These are phyloP conservation scores for Pempheris klunzingeri DNA, from an alignment of 2,797 vertebrate species.

Conservation along the genomic window DNA sequence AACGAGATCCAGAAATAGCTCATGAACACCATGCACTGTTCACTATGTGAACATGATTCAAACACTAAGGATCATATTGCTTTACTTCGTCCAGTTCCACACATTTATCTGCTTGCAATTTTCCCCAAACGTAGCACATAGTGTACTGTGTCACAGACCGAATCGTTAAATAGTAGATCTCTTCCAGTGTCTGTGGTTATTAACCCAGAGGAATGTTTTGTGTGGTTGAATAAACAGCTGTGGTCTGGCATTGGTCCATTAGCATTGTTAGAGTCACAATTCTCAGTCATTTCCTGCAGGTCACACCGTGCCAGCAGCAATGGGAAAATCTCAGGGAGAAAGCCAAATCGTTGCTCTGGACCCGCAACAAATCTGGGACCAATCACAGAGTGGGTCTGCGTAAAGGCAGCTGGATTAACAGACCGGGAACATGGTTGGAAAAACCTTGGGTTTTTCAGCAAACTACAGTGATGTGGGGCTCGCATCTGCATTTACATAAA, in stretches of 20 bases:
- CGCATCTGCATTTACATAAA: slow-evolving; percentile 79
- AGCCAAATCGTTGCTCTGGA: slow-evolving; percentile 59
- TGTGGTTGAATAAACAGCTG: slow-evolving; percentile 70
- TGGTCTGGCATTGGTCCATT: slow-evolving; percentile 69
- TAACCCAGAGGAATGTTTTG: slow-evolving; percentile 75
- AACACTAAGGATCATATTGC: slow-evolving; percentile 35
- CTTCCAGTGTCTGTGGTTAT: slow-evolving; percentile 73
- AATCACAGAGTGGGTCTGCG: slow-evolving; percentile 66
- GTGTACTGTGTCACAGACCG: slow-evolving; percentile 64
- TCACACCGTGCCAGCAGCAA: slow-evolving; percentile 66
- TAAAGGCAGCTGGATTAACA: slow-evolving; percentile 72
- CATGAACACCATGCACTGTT: slow-evolving; percentile 5
- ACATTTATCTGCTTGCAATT: slow-evolving; percentile 49
- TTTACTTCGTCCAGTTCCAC: slow-evolving; percentile 46
- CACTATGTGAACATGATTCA: slow-evolving; percentile 38
- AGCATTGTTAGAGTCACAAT: slow-evolving; percentile 79
- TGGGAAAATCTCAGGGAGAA: slow-evolving; percentile 65
- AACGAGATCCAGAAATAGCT: slow-evolving; percentile 33
- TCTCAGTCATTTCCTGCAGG: slow-evolving; percentile 72
- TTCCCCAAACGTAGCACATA: slow-evolving; percentile 64
- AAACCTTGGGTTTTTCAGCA: slow-evolving; percentile 75
- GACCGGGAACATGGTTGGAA: slow-evolving; percentile 73
- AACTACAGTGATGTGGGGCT: slow-evolving; percentile 72
- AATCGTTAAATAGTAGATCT: slow-evolving; percentile 63
- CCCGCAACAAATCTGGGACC: slow-evolving; percentile 75